A percentile compares a stretch with the other conserved stretches of the same genome.
Evolutionary conservation across 1,140 invertebrate genomes (phyloP).

Genomic region (Araneus ventricosus): DNA sequence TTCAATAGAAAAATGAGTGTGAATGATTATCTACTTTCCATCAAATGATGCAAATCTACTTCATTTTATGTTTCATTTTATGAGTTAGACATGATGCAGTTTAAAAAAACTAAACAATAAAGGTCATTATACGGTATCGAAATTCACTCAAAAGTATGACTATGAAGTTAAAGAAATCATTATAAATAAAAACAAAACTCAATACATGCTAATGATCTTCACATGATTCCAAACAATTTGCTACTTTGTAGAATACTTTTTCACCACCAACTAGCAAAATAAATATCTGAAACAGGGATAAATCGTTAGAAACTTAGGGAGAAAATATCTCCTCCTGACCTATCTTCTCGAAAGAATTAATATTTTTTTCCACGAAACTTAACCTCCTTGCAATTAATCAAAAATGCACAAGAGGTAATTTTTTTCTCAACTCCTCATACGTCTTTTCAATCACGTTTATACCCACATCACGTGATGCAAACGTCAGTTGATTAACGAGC

Average conservation of each 20-base stretch:
- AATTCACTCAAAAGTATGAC: too few species aligned
- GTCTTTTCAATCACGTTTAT: constrained; percentile 16
- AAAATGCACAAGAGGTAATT: not conserved
- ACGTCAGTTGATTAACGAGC: constrained; percentile 55
- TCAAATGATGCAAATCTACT: too few species aligned
- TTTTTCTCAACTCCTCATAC: not conserved
- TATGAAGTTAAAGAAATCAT: too few species aligned
- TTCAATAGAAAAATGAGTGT: too few species aligned
- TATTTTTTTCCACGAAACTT: not conserved
- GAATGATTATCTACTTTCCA: too few species aligned
- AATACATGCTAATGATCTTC: too few species aligned
- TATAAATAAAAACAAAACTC: too few species aligned
- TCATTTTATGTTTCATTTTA: too few species aligned
- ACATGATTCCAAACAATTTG: too few species aligned
- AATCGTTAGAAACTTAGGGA: not conserved
- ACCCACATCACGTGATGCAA: constrained; percentile 58
- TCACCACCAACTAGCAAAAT: not conserved
- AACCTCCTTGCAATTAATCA: constrained; percentile 50
- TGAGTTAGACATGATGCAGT: too few species aligned
- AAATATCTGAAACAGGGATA: not conserved
- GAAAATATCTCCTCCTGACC: not conserved
- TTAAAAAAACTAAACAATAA: too few species aligned
- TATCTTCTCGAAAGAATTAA: not conserved
- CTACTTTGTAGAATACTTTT: not conserved
- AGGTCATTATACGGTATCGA: too few species aligned